Base-by-base conservation (phyloP, 2,888 invertebrate genomes). In the Melinopterus prodromus region DNA sequence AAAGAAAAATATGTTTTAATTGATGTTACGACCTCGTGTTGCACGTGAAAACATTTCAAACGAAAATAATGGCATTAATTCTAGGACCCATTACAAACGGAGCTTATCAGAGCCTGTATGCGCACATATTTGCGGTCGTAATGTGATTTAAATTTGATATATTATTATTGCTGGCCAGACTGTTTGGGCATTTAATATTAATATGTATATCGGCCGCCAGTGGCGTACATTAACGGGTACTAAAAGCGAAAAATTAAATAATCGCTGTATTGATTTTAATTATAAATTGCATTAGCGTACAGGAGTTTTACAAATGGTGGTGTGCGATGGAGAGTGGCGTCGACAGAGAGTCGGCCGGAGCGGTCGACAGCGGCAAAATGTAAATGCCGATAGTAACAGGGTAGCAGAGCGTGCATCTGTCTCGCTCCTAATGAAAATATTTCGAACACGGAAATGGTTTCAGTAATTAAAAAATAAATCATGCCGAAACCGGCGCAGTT, bases 391-490 rank as follows among this genome's bases (percentile, higher is more conserved):
- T 15, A 75, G 38, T 15, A 76, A 16, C 15, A 16, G 69, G 15
- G 53, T 6, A 38, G 53, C 53, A 53, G 6, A 53, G 26, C 26
- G 26, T 26, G 16, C 9, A 76, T 74, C 38, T 76, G 16, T 16
- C 76, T 38, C 76, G 6, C 15, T 38, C 38, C 14, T 16, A 36
- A 53, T 77, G 77, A 77, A 77, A 77, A 76, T 16, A 77, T 77
- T 77, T 53, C 37, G 69, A 77, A 75, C 36, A 75, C n/a, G 70
- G 69, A 75, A 78, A 78, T 69, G 75, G 53, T 53, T 53, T 53
- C 53, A 53, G 53, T 53, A 53, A 53, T 53, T 53, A 53, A 53
- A 53, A 53, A 53, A 53, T 53, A 53, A 53, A 53, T 53, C 53
- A 53, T 53, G 53, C 53, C 53, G 12, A 53, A 53, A 7, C 3